Conservation (phyloP, 1,140 invertebrate genomes). For the Bombus sibiricus region DNA sequence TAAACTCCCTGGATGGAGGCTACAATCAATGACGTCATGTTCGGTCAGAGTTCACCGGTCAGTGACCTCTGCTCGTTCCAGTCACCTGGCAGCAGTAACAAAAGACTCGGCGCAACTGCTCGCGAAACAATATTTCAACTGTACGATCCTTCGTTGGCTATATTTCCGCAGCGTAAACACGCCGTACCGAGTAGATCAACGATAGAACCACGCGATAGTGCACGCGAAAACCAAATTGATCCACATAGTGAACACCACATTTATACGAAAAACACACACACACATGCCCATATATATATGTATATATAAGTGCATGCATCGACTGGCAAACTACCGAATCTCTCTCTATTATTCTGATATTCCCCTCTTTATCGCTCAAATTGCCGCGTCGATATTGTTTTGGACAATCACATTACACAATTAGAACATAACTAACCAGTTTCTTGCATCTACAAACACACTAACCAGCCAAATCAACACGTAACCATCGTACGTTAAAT, state of each 20-base stretch:
- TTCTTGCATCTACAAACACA: no score
- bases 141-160: conserved; percentile 4
- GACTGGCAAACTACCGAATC: not conserved
- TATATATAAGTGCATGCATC: not conserved
- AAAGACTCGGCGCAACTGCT: conserved; percentile 4
- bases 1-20: conserved; percentile 30
- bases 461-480: not conserved
- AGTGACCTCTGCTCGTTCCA: conserved; percentile 50
- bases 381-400: not conserved
- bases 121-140: conserved; percentile 27
- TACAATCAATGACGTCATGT: conserved; percentile 57
- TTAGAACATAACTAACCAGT: not conserved
- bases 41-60: conserved; percentile 58
- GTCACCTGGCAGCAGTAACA: conserved; percentile 49
- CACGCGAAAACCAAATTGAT: conserved; percentile 11
- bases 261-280: not conserved
- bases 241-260: not conserved
- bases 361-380: not conserved
- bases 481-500: not conserved
- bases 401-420: not conserved
- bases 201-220: conserved; percentile 1
- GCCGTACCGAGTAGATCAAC: not conserved
- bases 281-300: not conserved
- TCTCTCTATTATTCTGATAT: not conserved
- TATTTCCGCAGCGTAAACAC: conserved; percentile 16